Evolutionary conservation across 1,140 invertebrate species (phyloP).

Genomic region (Rhynchophorus ferrugineus): DNA sequence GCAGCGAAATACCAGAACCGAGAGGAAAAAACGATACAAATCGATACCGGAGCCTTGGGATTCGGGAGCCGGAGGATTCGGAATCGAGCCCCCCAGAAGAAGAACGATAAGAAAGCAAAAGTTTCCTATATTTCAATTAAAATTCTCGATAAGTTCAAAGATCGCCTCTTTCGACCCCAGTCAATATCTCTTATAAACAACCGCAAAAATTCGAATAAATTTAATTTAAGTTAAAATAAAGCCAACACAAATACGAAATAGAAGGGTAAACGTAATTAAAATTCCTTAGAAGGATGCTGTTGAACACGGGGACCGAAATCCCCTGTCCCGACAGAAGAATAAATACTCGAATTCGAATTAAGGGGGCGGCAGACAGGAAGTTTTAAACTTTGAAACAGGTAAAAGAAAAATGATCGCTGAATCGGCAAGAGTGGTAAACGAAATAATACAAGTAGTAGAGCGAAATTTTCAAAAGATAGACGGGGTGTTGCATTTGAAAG

Average conservation of each 20-base stretch:
- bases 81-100: no score
- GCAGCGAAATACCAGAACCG: no score
- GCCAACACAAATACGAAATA: slow-evolving; percentile 31
- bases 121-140: background rate
- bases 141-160: background rate
- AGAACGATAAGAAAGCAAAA: no score
- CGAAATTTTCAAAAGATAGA: no score
- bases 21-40: no score
- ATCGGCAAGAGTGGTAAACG: slow-evolving; percentile 19
- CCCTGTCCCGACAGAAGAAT: slow-evolving; percentile 31
- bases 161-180: background rate
- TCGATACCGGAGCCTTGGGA: no score
- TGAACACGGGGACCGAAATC: slow-evolving; percentile 29
- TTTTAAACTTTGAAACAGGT: slow-evolving; percentile 21
- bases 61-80: no score
- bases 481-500: slow-evolving; percentile 5
- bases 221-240: slow-evolving; percentile 34
- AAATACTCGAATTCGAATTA: slow-evolving; percentile 36
- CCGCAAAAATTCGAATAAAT: slow-evolving; percentile 34
- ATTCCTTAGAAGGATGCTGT: slow-evolving; percentile 36
- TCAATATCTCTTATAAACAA: slow-evolving; percentile 17
- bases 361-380: slow-evolving; percentile 21
- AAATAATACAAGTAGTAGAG: slow-evolving; percentile 17
- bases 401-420: slow-evolving; percentile 21
- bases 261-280: slow-evolving; percentile 37